Base-by-base conservation (phyloP, 1,140 invertebrate species). In the Drosophila setifemur region DNA sequence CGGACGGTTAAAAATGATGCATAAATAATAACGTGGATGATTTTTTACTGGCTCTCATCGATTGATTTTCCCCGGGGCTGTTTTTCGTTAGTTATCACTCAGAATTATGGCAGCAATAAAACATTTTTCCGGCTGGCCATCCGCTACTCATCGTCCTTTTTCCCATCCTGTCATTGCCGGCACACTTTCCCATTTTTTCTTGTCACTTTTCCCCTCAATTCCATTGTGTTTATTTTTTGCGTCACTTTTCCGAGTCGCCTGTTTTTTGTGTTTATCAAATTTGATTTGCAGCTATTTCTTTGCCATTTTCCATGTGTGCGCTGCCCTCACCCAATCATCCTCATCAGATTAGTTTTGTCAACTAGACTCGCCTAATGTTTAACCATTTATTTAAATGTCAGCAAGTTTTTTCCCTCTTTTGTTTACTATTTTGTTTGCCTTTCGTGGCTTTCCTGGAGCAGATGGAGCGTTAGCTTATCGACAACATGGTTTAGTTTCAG, bases 71-170 rank as follows among this genome's bases (percentile, higher is more conserved):
- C 45, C 75, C 49, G 50, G 72, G 54, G 71, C 77, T 70, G 77
- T 82, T 82, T 82, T 86, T 86, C 82, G 75, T 86, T 75, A 86
- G 81, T 86, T 86, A 86, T 86, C 81, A 86, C 81, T 86, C 81
- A 86, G 73, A 86, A 86, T 86, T 86, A 86, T 86, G 82, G 81
- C 81, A 86, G 81, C 81, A 86, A 86, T 86, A 86, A 86, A 86
- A 67, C 81, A 86, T 86, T 86, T 83, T 86, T 85, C 81, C 72
- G 72, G 40, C 64, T 57, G 63, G 42, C 63, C 58, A 61, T 82
- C 54, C 71, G 54, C 26, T 50, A 14, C 25, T 21, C 43, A 28
- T 55, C 60, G 50, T 45, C 74, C 66, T 68, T 50, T 26, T 57
- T 42, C 53, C 48, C 55, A 52, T 61, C 35, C 67, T 81, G 81